Percentiles rank a stretch among this genome's conserved stretches.
phyloP scores from a whole-genome alignment of 2,888 invertebrate species.

The Dicycla oo region DNA sequence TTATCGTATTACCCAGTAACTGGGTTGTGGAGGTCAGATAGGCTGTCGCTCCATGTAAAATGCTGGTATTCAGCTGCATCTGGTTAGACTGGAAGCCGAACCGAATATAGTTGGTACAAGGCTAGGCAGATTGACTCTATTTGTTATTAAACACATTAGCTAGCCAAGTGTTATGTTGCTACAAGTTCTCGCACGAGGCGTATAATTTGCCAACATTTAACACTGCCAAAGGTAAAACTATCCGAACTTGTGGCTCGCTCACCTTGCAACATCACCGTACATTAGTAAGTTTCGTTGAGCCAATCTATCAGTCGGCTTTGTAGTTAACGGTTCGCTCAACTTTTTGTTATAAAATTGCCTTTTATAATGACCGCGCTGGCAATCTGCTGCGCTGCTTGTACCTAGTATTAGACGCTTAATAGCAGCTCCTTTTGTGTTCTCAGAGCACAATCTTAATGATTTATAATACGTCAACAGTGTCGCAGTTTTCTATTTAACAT shows the following conservation, averaged over 20 bases:
- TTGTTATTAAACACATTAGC: conserved; percentile 33
- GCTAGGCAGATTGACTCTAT: too few relatives aligned
- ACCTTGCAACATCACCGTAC: conserved; percentile 62
- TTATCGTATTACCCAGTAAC: too few relatives aligned
- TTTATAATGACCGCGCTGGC: conserved; percentile 34
- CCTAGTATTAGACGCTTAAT: conserved; percentile 26
- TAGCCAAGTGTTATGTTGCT: conserved; percentile 35
- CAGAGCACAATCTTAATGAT: conserved; percentile 32
- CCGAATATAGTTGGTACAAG: too few relatives aligned
- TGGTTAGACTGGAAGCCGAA: too few relatives aligned
- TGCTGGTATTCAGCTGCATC: too few relatives aligned
- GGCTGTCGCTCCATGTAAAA: too few relatives aligned
- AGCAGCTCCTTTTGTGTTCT: conserved; percentile 32
- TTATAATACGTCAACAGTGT: conserved; percentile 29
- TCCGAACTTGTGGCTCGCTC: conserved; percentile 41
- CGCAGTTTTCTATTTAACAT: conserved; percentile 20
- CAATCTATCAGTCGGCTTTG: conserved; percentile 64
- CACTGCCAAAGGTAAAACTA: conserved; percentile 59
- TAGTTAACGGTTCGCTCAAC: conserved; percentile 47
- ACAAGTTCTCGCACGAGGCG: conserved; percentile 52
- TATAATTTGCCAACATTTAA: conserved; percentile 61
- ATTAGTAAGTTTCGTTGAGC: conserved; percentile 60
- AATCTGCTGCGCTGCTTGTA: conserved; percentile 27
- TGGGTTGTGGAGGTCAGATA: too few relatives aligned
- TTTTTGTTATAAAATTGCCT: conserved; percentile 53